Evolutionary conservation across 2,888 invertebrate genomes (phyloP).

Genomic region (Atrina japonica): DNA sequence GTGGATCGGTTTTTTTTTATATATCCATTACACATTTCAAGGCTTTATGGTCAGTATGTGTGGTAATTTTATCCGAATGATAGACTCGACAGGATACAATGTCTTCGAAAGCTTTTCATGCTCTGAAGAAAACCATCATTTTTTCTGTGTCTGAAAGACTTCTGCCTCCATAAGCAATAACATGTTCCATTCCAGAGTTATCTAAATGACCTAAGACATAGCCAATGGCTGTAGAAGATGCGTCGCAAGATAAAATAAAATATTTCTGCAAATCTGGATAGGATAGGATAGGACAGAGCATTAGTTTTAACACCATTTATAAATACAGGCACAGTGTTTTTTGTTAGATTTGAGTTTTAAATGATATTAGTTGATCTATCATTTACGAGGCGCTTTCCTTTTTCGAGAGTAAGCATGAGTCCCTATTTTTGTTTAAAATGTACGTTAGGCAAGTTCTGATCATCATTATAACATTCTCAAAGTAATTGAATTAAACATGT

Average conservation of each 20-base stretch:
- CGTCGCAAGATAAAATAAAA: conserved; percentile 12
- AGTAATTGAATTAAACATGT: no score
- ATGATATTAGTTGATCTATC: no score
- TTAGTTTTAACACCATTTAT: no score
- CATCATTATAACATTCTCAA: no score
- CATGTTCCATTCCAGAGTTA: conserved; percentile 37
- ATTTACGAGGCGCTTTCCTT: no score
- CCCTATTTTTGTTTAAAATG: no score
- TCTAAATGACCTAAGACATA: conserved; percentile 41
- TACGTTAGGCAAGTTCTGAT: no score
- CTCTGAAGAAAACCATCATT: conserved; percentile 14
- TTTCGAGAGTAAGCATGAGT: no score
- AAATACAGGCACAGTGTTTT: no score
- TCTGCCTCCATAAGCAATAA: conserved; percentile 55
- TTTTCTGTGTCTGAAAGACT: not conserved
- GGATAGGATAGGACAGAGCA: not conserved
- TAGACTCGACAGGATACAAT: conserved; percentile 28
- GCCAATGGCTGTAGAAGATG: conserved; percentile 41
- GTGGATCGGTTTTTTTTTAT: conserved; percentile 21
- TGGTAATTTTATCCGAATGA: conserved; percentile 24
- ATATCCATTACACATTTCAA: conserved; percentile 27
- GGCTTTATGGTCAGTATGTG: conserved; percentile 41
- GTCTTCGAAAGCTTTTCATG: conserved; percentile 2
- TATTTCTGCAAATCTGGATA: conserved; percentile 18
- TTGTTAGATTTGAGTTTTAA: no score